These are phyloP conservation scores for Hyperoodon ampullatus DNA, from an alignment of 2,113 vertebrate species.

Conservation along the genomic window DNA sequence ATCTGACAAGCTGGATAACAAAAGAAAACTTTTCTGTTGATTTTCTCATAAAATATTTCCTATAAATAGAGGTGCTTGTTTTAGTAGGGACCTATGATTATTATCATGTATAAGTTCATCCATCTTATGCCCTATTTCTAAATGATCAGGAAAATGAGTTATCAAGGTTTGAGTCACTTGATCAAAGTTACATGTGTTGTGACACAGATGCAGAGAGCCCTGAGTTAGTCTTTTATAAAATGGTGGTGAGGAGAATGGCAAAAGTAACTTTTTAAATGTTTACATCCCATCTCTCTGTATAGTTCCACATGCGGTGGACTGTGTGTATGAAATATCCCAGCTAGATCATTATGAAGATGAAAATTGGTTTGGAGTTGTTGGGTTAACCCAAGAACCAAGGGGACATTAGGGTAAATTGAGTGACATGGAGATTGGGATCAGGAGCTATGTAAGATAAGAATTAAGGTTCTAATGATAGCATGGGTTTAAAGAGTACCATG, in stretches of 20 bases:
- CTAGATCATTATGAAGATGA: constrained; percentile 20
- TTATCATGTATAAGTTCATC: background rate
- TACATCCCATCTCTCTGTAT: background rate
- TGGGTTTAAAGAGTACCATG: constrained; percentile 19
- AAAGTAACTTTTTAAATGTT: constrained; percentile 23
- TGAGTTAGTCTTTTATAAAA: constrained; percentile 1
- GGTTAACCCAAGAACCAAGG: background rate
- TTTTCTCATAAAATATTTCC: constrained; percentile 38
- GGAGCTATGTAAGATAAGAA: background rate
- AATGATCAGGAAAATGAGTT: constrained; percentile 55
- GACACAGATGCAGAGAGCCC: background rate
- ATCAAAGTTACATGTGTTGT: background rate
- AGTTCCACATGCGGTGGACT: background rate
- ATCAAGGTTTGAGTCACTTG: constrained; percentile 33
- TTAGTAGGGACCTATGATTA: background rate
- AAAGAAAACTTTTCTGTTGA: background rate
- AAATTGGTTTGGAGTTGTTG: constrained; percentile 18
- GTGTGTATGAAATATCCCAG: background rate
- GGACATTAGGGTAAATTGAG: background rate
- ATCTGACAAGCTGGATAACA: background rate
- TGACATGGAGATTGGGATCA: background rate
- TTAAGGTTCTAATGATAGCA: background rate
- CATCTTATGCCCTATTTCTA: constrained; percentile 26
- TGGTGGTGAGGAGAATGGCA: background rate
- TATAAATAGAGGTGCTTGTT: background rate